Evolutionary conservation across 1,140 invertebrate genomes (phyloP), one percentile per base, ranked within the genome.

Genomic region (Dendroctonus ponderosae): DNA sequence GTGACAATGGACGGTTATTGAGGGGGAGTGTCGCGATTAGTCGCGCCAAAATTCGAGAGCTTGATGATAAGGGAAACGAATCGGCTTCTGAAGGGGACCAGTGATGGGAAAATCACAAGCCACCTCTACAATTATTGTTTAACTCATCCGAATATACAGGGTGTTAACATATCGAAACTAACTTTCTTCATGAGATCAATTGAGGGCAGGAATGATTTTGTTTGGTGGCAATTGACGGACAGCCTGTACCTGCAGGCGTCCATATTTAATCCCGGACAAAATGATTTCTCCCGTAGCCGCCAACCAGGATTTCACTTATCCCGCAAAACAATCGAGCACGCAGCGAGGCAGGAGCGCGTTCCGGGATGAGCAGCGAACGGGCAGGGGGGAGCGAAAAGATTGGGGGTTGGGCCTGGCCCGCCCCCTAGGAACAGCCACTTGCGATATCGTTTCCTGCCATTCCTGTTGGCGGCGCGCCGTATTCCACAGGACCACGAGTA

Each of bases 361-460:
- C 41, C 60, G 46, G 59, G 44, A 52, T 63, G 71, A 71, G 70
- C 70, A 75, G 71, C 72, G 71, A 56, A 72, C 70, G 73, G 69
- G 70, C 56, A 43, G 53, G 37, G 58, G 66, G 62, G 67, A 66
- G 70, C 57, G 37, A 50, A 37, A 57, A 68, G 65, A 68, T 62
- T 74, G 70, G 74, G 71, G 69, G 73, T 72, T 66, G 68, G 70
- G 69, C 60, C 69, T 67, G 72, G 71, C 74, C 75, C 74, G 74
- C 72, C 76, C 71, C 71, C 56, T 70, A 78, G 77, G 76, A 77
- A 77, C 76, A 74, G 74, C 75, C 76, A 78, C 77, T 78, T 77
- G 77, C 75, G 75, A 78, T 78, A 78, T 78, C 77, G 77, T 75
- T 78, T 78, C 77, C 77, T 77, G 77, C 75, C 76, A 77, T 77